Base-by-base conservation (phyloP, 2,113 vertebrate species). In the Sebastes fasciatus region DNA sequence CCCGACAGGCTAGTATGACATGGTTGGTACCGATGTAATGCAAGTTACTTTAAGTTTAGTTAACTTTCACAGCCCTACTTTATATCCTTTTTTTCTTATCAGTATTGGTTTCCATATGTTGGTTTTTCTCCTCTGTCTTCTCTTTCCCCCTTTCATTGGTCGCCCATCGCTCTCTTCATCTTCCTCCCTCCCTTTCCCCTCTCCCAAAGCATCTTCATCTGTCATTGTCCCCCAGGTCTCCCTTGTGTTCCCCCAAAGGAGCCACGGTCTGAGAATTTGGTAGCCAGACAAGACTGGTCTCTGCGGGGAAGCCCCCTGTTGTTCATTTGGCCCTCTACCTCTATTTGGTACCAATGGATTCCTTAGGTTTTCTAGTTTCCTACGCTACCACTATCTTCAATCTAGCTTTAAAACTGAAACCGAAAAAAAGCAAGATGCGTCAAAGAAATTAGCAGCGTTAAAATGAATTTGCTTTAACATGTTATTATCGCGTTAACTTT, bases 151-250 rank as follows among this genome's bases (percentile, higher is more conserved):
- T 83, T 49, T 40, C 12, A 26, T 34, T 19, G 1, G 12, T 45
- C 0, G 1, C 49, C 43, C 17, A 40, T 67, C 2, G 2, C 10
- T 45, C 55, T 42, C 45, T 51, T 69, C 26, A 61, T 77, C n/a
- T 14, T 46, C 12, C 8, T 69, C 4, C n/a, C 54, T 54, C 21
- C 11, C 26, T 66, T 63, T 71, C 66, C 58, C 40, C 23, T 17
- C n/a, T 86, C 55, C 63, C 42, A 63, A 78, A 82, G 62, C 74
- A 55, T 86, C n/a, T 49, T 86, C 60, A 63, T 85, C 74, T 52
- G 71, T 68, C 77, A 54, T 42, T 83, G 80, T 78, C 78, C 80
- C 85, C 86, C 55, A 83, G 77, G 34, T 74, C 4, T 75, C 66
- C 49, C 62, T 62, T 34, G 26, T 74, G 65, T 74, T 82, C 43